Evolutionary conservation across 2,113 vertebrate genomes (phyloP), one percentile per base, ranked within the genome.

Genomic region (Tenrec ecaudatus): DNA sequence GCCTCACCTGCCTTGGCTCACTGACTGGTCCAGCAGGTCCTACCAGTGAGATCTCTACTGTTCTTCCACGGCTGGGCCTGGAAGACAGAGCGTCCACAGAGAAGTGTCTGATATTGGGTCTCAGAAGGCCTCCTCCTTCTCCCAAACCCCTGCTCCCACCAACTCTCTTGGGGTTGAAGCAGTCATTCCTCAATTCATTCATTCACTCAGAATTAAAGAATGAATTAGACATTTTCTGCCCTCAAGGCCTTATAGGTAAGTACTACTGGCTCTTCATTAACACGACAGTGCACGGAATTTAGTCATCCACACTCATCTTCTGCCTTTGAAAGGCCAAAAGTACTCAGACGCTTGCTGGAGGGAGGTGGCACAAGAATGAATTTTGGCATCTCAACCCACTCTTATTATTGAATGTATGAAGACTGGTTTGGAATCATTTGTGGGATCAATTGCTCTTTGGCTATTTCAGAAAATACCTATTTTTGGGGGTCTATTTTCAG

Each of bases 1-100:
- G 94, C 93, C 91, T 90, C 77, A 95, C 71, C 80, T 85, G 36
- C 19, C 68, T 91, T 53, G 47, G 64, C 68, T 75, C 25, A 88
- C 57, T 79, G 79, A 93, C 96, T 36, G 66, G 95, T 64, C 80
- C 4, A 90, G 76, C 96, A 94, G 93, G 96, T 96, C 94, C 79
- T 83, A 25, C 2, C 0, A 64, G 90, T 96, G 93, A 96, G 90
- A 75, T 95, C 88, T 92, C 69, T 40, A 78, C 86, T 86, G 91
- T 73, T 93, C 27, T 33, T 66, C 89, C 27, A 43, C 19, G 66
- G 60, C 58, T 62, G 19, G 82, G 80, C 71, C 36, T 82, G 31
- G 87, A 31, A 82, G 84, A 40, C 36, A 87, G 62, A 86, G 86
- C 89, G 81, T 40, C 66, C 76, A 53, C 4, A 36, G 93, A 90